Conservation (phyloP, 2,888 invertebrate species). For the Tetramorium bicarinatum region DNA sequence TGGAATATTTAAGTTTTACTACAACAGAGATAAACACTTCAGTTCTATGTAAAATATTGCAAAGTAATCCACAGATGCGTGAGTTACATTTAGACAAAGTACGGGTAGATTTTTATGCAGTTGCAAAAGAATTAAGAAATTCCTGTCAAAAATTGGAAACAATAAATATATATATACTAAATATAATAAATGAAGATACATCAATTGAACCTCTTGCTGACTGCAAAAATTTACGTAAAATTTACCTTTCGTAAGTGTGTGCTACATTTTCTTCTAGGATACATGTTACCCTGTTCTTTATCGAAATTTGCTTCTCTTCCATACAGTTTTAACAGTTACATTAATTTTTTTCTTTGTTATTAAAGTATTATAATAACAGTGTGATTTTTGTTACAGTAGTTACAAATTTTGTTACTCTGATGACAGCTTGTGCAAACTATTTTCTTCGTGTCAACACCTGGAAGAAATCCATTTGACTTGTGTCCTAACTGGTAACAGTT, state of each 20-base stretch:
- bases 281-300: neutral
- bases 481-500: too few relatives aligned
- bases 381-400: too few relatives aligned
- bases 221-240: slow-evolving; percentile 92
- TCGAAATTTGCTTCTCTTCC: neutral
- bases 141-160: slow-evolving; percentile 91
- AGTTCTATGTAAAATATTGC: slow-evolving; percentile 91
- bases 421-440: too few relatives aligned
- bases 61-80: slow-evolving; percentile 90
- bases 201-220: slow-evolving; percentile 89
- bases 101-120: slow-evolving; percentile 89
- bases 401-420: too few relatives aligned
- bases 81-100: slow-evolving; percentile 89
- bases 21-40: slow-evolving; percentile 92
- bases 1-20: slow-evolving; percentile 89
- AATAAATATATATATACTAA: slow-evolving; percentile 88
- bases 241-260: slow-evolving; percentile 96
- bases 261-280: neutral
- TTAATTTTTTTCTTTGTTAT: too few relatives aligned
- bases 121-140: slow-evolving; percentile 90
- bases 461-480: too few relatives aligned
- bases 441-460: too few relatives aligned
- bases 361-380: too few relatives aligned
- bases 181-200: too few relatives aligned
- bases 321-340: too few relatives aligned